A percentile compares a stretch with the other conserved stretches of the same genome.
Evolutionary conservation across 2,888 invertebrate species (phyloP).

Genomic region (Punctoribates punctum): DNA sequence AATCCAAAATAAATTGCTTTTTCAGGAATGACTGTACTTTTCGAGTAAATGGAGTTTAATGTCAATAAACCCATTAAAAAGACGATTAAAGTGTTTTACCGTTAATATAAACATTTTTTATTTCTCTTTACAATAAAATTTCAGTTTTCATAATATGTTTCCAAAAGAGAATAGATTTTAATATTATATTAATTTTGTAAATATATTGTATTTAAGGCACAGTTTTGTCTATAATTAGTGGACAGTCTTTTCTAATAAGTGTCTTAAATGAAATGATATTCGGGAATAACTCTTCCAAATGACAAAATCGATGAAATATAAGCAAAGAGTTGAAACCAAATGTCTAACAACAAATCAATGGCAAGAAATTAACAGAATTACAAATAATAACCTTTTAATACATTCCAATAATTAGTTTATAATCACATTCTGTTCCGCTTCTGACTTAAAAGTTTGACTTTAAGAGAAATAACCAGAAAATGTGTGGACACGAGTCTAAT

Average conservation of each 20-base stretch:
- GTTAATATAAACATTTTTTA: neutral
- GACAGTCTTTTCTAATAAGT: neutral
- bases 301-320: too few relatives aligned
- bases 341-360: too few relatives aligned
- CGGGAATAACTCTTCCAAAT: neutral
- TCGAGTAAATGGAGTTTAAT: neutral
- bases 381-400: too few relatives aligned
- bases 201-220: conserved; percentile 13
- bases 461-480: neutral
- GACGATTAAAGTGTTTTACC: neutral
- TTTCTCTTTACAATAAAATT: neutral
- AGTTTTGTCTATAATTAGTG: neutral
- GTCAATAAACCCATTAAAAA: conserved; percentile 9
- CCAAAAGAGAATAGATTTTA: neutral
- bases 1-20: too few relatives aligned
- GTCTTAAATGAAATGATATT: neutral
- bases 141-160: neutral
- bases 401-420: too few relatives aligned
- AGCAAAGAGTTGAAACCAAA: too few relatives aligned
- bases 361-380: too few relatives aligned
- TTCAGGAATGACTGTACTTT: too few relatives aligned
- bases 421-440: neutral
- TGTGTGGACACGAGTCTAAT: neutral
- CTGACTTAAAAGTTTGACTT: neutral
- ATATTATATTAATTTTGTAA: neutral